Percentiles rank a stretch among this genome's conserved stretches.
These are phyloP conservation scores for Oryzias dopingdopingensis DNA, from an alignment of 2,797 vertebrate species.

Conservation along the genomic window DNA sequence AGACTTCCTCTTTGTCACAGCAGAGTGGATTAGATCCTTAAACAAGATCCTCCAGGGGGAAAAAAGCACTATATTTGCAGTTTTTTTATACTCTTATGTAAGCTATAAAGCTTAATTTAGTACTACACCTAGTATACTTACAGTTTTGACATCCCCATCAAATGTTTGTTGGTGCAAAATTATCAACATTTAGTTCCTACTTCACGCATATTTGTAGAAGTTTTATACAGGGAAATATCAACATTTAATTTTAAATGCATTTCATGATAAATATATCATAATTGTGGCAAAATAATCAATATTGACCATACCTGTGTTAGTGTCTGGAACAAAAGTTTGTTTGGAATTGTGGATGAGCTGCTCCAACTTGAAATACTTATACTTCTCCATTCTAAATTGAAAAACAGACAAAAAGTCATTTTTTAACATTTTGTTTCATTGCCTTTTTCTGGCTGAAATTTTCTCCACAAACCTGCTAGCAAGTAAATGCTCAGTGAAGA, in stretches of 20 bases:
- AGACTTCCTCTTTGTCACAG: neutral
- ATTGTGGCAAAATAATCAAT: neutral
- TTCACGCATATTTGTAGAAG: neutral
- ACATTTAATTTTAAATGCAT: too few relatives aligned
- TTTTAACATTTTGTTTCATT: neutral
- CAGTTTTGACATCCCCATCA: too few relatives aligned
- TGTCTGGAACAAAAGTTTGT: slow-evolving; percentile 34
- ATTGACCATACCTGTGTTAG: slow-evolving; percentile 40
- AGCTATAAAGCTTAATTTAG: too few relatives aligned
- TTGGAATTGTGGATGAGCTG: slow-evolving; percentile 68
- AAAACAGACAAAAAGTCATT: slow-evolving; percentile 3
- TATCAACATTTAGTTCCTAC: neutral
- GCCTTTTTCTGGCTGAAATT: neutral
- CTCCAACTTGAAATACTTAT: slow-evolving; percentile 76
- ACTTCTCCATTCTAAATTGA: slow-evolving; percentile 72
- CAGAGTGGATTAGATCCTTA: neutral
- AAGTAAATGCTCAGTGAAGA: slow-evolving; percentile 66
- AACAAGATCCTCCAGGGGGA: too few relatives aligned
- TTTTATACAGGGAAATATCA: too few relatives aligned
- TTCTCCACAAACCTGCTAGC: slow-evolving; percentile 67
- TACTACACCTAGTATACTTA: too few relatives aligned
- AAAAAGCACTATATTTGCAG: too few relatives aligned
- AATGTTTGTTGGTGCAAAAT: neutral
- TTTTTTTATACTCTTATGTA: too few relatives aligned
- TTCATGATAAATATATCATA: neutral